phyloP scores from a whole-genome alignment of 2,797 vertebrate genomes.

The Sus cebifrons region DNA sequence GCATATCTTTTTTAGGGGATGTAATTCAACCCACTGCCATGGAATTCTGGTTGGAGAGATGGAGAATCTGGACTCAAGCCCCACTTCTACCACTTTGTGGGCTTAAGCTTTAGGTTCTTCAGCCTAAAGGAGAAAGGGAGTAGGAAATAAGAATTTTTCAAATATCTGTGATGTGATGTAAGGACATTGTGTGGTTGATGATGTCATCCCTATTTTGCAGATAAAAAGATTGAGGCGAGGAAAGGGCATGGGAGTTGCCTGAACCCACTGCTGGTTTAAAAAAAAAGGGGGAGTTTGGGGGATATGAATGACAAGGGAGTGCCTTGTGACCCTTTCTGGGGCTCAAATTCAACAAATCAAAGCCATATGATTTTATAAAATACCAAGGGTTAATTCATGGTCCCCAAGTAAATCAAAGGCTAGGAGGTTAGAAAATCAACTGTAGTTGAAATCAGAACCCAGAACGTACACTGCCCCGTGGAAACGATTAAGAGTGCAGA shows the following conservation, averaged over 20 bases:
- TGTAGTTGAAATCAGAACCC: background rate
- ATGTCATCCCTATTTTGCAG: background rate
- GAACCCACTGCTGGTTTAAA: background rate
- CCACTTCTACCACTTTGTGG: background rate
- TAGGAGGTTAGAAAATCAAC: background rate
- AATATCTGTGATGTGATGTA: background rate
- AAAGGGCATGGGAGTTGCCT: background rate
- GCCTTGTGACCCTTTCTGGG: background rate
- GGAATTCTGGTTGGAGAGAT: background rate
- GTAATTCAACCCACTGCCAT: background rate
- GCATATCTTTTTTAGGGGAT: background rate
- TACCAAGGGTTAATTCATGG: background rate
- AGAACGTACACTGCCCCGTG: background rate
- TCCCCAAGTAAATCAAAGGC: background rate
- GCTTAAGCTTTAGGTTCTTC: background rate
- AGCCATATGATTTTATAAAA: conserved; percentile 40
- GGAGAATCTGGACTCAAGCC: background rate
- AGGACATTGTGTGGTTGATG: background rate
- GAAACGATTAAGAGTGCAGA: background rate
- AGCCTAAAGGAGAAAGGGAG: background rate
- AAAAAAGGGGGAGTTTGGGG: background rate
- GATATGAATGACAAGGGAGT: background rate
- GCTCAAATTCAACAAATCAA: background rate
- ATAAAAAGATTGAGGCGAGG: background rate
- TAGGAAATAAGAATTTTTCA: background rate